These are phyloP conservation scores for Grus americana DNA, from an alignment of 2,113 vertebrate species.

Conservation along the genomic window DNA sequence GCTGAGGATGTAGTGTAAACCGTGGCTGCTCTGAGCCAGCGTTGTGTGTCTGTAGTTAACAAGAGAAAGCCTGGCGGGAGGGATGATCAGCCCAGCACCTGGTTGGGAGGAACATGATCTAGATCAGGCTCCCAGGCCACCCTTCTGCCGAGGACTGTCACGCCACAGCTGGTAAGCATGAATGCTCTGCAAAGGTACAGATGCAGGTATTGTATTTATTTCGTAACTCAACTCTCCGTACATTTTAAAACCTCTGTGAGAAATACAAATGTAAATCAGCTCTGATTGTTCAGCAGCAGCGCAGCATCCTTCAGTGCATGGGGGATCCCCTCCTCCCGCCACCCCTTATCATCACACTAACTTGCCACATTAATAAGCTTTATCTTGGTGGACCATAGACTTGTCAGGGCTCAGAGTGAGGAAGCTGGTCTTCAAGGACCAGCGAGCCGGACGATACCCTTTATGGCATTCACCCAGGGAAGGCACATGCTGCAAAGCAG, in stretches of 20 bases:
- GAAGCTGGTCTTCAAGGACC: conserved; percentile 16
- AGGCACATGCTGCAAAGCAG: background rate
- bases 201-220: background rate
- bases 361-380: background rate
- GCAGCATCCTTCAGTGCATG: background rate
- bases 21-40: background rate
- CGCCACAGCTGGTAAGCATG: background rate
- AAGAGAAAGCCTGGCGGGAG: background rate
- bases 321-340: background rate
- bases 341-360: background rate
- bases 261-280: background rate
- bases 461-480: conserved; percentile 5
- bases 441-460: background rate
- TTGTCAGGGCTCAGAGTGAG: background rate
- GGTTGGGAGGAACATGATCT: background rate
- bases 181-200: background rate
- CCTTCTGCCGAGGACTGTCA: background rate
- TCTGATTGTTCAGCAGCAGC: background rate
- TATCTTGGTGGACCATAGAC: background rate
- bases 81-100: background rate
- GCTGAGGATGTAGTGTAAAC: background rate
- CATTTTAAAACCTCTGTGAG: background rate
- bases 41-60: background rate
- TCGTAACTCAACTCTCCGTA: background rate
- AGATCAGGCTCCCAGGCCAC: background rate